These are phyloP conservation scores for Galleria mellonella DNA, from an alignment of 1,140 invertebrate genomes.

Conservation along the genomic window DNA sequence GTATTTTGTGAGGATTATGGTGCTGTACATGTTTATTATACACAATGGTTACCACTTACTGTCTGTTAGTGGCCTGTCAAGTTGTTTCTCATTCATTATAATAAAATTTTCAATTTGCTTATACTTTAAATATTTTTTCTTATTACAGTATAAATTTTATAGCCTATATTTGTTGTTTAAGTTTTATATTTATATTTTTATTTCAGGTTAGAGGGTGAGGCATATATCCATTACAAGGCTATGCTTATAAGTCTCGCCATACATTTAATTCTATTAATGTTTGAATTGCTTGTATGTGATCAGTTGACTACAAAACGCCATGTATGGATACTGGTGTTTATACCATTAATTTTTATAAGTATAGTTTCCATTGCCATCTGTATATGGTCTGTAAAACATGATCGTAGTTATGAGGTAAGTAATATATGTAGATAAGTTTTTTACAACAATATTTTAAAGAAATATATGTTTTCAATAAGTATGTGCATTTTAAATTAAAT, in stretches of 20 bases:
- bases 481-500: too few species aligned
- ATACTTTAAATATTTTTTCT: neutral
- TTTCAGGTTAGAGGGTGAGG: constrained; percentile 92
- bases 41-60: too few species aligned
- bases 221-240: constrained; percentile 97
- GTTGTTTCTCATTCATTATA: too few species aligned
- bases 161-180: neutral
- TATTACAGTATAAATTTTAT: constrained; percentile 13
- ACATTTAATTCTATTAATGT: constrained; percentile 96
- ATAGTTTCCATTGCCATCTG: constrained; percentile 97
- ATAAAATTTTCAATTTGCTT: too few species aligned
- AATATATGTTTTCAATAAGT: too few species aligned
- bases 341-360: constrained; percentile 96
- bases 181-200: too few species aligned
- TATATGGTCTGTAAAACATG: constrained; percentile 98
- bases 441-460: neutral
- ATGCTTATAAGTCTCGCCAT: constrained; percentile 96
- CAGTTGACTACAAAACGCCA: constrained; percentile 93
- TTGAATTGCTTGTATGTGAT: constrained; percentile 96
- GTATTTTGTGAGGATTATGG: too few species aligned
- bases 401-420: constrained; percentile 93
- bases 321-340: constrained; percentile 96
- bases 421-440: neutral
- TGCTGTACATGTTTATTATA: too few species aligned
- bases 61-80: too few species aligned